Conservation (phyloP, 2,797 vertebrate genomes). For the Dendrocincla tyrannina region DNA sequence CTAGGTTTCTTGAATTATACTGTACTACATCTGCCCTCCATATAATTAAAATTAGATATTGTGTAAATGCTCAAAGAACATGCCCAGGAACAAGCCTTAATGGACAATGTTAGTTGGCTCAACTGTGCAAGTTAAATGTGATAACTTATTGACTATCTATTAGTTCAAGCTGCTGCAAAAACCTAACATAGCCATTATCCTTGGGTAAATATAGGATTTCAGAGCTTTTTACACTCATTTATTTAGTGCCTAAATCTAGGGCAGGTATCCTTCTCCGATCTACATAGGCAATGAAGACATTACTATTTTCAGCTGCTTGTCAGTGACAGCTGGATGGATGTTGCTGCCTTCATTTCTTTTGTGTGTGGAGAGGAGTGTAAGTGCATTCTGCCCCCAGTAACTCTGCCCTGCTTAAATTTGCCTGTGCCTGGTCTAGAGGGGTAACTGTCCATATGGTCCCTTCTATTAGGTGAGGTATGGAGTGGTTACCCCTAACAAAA, state of each 20-base stretch:
- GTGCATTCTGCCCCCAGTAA: background rate
- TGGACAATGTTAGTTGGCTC: background rate
- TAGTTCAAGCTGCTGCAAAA: background rate
- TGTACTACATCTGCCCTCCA: background rate
- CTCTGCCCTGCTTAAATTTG: background rate
- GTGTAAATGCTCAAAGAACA: background rate
- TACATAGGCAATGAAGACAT: background rate
- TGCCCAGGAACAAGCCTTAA: background rate
- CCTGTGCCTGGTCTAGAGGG: background rate
- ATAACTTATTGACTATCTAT: background rate
- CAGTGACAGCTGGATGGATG: background rate
- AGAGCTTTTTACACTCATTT: background rate
- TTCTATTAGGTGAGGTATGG: background rate
- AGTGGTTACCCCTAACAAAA: background rate
- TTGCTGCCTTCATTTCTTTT: background rate
- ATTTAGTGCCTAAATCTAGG: background rate
- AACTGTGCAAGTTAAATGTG: fast-evolving
- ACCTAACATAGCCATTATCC: background rate
- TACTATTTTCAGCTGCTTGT: background rate
- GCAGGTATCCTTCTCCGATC: background rate
- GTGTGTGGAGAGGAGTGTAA: background rate
- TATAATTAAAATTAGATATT: background rate
- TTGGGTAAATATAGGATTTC: background rate
- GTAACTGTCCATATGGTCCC: fast-evolving
- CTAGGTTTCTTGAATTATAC: background rate